These are phyloP conservation scores for Malthinus seriepunctatus DNA, from an alignment of 2,888 invertebrate species.

Conservation along the genomic window DNA sequence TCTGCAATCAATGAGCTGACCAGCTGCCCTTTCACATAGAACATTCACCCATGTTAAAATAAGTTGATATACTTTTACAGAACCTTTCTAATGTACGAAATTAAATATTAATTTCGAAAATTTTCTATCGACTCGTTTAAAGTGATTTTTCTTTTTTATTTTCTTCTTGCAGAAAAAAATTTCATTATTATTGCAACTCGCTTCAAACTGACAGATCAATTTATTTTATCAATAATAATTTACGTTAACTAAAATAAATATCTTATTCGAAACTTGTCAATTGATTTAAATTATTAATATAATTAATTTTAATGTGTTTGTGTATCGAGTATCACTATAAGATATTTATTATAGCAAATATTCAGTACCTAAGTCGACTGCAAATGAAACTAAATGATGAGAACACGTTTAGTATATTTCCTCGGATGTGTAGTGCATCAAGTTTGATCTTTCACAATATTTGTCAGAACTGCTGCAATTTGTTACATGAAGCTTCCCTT, in stretches of 20 bases:
- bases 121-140: constrained; percentile 48
- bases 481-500: constrained; percentile 37
- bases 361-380: constrained; percentile 23
- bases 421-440: not conserved
- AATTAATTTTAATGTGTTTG: constrained; percentile 51
- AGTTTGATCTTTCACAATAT: constrained; percentile 12
- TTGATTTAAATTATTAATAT: constrained; percentile 50
- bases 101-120: constrained; percentile 38
- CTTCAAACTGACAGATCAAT: too few relatives aligned
- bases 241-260: too few relatives aligned
- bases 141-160: constrained; percentile 44
- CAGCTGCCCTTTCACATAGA: constrained; percentile 45
- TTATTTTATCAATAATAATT: too few relatives aligned
- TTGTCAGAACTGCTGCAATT: constrained; percentile 31
- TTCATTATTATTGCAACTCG: constrained; percentile 43
- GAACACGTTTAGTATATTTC: not conserved
- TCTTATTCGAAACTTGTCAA: constrained; percentile 33
- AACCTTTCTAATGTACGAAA: constrained; percentile 9
- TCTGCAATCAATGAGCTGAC: constrained; percentile 48
- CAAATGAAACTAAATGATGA: constrained; percentile 20
- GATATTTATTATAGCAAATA: constrained; percentile 48
- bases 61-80: constrained; percentile 11
- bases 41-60: constrained; percentile 19
- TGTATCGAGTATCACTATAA: constrained; percentile 49
- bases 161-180: constrained; percentile 10